Conservation (phyloP, 2,113 vertebrate genomes). For the Nerophis ophidion region DNA sequence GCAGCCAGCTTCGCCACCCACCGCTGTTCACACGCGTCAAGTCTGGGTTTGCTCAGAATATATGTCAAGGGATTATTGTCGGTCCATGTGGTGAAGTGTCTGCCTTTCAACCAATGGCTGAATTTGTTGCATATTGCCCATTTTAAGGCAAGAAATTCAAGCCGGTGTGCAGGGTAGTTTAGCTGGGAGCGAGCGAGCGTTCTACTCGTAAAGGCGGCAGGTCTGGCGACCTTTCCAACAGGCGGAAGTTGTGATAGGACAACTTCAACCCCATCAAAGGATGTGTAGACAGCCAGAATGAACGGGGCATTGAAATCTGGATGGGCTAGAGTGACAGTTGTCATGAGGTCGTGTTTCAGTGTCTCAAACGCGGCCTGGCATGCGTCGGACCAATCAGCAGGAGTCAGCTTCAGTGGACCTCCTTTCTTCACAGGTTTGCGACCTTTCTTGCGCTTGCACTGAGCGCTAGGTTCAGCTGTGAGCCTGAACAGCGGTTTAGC, state of each 20-base stretch:
- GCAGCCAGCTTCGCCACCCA: too few relatives aligned
- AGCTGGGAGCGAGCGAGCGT: constrained; percentile 1
- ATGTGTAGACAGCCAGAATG: constrained; percentile 24
- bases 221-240: constrained; percentile 2
- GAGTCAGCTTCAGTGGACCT: too few relatives aligned
- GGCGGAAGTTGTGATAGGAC: constrained; percentile 18
- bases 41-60: too few relatives aligned
- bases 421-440: too few relatives aligned
- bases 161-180: constrained; percentile 18
- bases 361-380: not conserved
- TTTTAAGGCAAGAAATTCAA: constrained; percentile 9
- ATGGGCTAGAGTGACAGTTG: constrained; percentile 15
- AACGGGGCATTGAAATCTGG: constrained; percentile 21
- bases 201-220: constrained; percentile 21
- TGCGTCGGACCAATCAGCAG: constrained; percentile 20
- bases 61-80: too few relatives aligned
- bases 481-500: too few relatives aligned
- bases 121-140: constrained; percentile 6
- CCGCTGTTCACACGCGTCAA: too few relatives aligned
- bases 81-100: not conserved
- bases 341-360: constrained; percentile 16
- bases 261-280: constrained; percentile 14
- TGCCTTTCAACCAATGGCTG: constrained; percentile 8
- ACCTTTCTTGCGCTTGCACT: too few relatives aligned
- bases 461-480: too few relatives aligned